Evolutionary conservation across 2,113 vertebrate species (phyloP).

Genomic region (Todiramphus chloris): DNA sequence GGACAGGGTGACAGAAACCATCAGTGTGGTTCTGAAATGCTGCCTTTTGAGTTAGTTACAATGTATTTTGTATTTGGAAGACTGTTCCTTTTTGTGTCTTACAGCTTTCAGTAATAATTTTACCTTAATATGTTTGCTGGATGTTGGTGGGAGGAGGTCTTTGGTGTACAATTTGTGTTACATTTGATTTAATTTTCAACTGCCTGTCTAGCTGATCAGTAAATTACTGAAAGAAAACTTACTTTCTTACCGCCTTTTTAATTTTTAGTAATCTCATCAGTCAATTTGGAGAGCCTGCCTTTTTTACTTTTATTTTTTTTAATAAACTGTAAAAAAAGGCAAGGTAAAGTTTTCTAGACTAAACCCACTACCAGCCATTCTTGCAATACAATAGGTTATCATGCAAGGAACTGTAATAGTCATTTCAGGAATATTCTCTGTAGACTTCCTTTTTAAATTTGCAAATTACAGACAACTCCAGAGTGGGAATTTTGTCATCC

Average conservation of each 20-base stretch:
- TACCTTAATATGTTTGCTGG: background rate
- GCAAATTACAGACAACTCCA: background rate
- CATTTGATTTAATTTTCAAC: background rate
- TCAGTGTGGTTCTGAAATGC: fast-evolving
- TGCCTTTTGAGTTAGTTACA: background rate
- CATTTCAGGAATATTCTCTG: background rate
- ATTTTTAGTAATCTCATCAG: background rate
- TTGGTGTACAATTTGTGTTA: background rate
- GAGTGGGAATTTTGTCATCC: background rate
- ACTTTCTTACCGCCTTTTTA: background rate
- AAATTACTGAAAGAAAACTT: background rate
- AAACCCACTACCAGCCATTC: background rate
- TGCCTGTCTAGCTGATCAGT: background rate
- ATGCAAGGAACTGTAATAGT: background rate
- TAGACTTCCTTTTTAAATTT: background rate
- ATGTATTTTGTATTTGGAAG: background rate
- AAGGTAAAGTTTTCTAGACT: background rate
- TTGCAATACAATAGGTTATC: background rate
- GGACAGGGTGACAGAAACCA: background rate
- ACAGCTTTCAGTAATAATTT: background rate
- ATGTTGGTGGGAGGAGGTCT: background rate
- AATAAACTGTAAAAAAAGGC: background rate
- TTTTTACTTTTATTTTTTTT: no score
- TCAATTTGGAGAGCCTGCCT: background rate
- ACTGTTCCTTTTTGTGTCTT: background rate